Conservation (phyloP, 2,797 vertebrate genomes). For the Spondyliosoma cantharus region DNA sequence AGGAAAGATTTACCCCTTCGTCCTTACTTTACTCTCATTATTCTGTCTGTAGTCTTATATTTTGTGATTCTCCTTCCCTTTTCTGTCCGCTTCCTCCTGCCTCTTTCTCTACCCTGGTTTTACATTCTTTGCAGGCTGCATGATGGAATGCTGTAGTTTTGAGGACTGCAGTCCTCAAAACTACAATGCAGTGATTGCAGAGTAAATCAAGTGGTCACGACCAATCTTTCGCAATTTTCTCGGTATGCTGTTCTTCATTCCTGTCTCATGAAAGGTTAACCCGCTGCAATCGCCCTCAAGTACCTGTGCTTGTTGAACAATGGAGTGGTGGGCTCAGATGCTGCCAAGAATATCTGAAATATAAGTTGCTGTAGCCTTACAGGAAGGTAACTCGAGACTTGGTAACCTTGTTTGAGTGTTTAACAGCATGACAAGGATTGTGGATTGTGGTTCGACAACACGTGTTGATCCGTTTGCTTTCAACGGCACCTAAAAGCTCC, state of each 20-base stretch:
- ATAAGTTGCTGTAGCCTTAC: conserved; percentile 1
- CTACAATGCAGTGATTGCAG: neutral
- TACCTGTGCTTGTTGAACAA: neutral
- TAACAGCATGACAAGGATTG: neutral
- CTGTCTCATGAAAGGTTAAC: neutral
- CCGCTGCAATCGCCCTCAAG: neutral
- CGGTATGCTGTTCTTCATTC: neutral
- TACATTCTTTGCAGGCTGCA: neutral
- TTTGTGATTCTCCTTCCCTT: neutral
- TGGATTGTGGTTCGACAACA: conserved; percentile 12
- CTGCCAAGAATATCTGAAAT: conserved; percentile 4
- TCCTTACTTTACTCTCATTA: neutral
- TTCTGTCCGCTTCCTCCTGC: neutral
- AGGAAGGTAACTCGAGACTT: conserved; percentile 3
- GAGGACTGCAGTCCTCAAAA: neutral
- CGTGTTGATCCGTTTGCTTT: conserved; percentile 23
- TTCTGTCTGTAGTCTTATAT: neutral
- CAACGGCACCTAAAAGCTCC: conserved; percentile 14
- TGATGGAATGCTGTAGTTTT: neutral
- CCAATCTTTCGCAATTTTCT: neutral
- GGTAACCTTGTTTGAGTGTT: neutral
- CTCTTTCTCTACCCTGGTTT: neutral
- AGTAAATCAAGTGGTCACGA: conserved; percentile 7
- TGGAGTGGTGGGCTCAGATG: neutral
- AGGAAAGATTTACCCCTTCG: neutral